A percentile compares a stretch with the other conserved stretches of the same genome.
These are phyloP conservation scores for Porites lobata DNA, from an alignment of 92 coral and sea anemone species.

Conservation along the genomic window DNA sequence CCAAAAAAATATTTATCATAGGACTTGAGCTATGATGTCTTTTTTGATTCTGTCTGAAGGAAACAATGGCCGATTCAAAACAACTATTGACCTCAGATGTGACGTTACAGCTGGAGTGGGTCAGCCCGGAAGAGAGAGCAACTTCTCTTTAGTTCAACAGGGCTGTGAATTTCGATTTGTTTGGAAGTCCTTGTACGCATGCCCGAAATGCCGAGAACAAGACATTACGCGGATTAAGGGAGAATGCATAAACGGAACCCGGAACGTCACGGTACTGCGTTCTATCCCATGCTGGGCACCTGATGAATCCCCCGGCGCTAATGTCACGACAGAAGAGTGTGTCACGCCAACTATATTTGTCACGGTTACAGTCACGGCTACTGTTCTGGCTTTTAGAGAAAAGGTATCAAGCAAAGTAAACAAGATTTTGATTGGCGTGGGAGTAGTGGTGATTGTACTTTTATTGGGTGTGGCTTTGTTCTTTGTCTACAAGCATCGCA, in stretches of 20 bases:
- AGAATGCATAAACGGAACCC: conserved; percentile 73
- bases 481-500: conserved; percentile 85
- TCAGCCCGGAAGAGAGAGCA: conserved; percentile 82
- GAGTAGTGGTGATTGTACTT: conserved; percentile 74
- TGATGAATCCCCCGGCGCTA: conserved; percentile 27
- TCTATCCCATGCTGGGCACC: conserved; percentile 81
- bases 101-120: conserved; percentile 84
- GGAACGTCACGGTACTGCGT: conserved; percentile 58
- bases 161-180: conserved; percentile 63
- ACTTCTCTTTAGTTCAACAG: conserved; percentile 43
- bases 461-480: conserved; percentile 65
- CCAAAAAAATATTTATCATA: too few species aligned
- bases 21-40: neutral
- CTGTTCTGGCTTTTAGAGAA: neutral
- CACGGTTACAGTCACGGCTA: neutral
- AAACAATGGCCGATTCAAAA: conserved; percentile 12
- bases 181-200: conserved; percentile 90
- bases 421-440: conserved; percentile 84
- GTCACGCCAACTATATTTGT: conserved; percentile 13
- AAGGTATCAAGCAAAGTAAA: conserved; percentile 28
- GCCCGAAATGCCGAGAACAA: conserved; percentile 78
- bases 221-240: conserved; percentile 67
- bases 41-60: neutral
- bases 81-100: conserved; percentile 77
- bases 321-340: conserved; percentile 15